phyloP scores from a whole-genome alignment of 2,888 invertebrate genomes.

The Ashinkailepas kermadecensis region DNA sequence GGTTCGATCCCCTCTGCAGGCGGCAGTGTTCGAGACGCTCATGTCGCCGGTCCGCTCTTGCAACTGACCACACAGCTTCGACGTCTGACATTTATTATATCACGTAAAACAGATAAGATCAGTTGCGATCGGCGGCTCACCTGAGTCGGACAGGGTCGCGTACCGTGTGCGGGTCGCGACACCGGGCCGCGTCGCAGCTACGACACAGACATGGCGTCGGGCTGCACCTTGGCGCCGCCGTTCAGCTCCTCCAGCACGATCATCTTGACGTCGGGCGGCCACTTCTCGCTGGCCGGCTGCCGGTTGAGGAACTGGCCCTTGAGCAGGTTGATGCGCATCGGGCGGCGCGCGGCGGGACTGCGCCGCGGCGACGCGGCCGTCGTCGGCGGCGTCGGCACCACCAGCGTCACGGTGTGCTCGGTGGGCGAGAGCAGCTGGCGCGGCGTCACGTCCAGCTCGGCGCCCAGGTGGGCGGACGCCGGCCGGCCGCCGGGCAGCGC shows the following conservation, averaged over 20 bases:
- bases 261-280: not conserved
- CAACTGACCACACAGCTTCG: too few species aligned
- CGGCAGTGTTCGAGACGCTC: too few species aligned
- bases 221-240: not conserved
- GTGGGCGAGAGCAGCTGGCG: not conserved
- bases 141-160: too few species aligned
- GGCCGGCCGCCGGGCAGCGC: not conserved
- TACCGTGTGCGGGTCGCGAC: too few species aligned
- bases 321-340: slow-evolving; percentile 5
- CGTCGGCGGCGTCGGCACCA: not conserved
- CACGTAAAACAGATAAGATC: too few species aligned
- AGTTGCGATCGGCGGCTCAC: too few species aligned
- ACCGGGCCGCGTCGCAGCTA: too few species aligned
- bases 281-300: not conserved
- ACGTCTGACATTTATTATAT: too few species aligned
- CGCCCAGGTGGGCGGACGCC: not conserved
- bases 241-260: slow-evolving; percentile 10
- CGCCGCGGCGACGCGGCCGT: not conserved
- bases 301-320: slow-evolving; percentile 5
- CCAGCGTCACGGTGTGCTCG: not conserved
- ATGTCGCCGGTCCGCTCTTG: too few species aligned
- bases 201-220: not conserved
- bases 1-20: too few species aligned
- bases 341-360: not conserved
- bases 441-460: not conserved